Evolutionary conservation across 1,140 invertebrate species (phyloP), one percentile per base, ranked within the genome.

Genomic region (Orius insidiosus): DNA sequence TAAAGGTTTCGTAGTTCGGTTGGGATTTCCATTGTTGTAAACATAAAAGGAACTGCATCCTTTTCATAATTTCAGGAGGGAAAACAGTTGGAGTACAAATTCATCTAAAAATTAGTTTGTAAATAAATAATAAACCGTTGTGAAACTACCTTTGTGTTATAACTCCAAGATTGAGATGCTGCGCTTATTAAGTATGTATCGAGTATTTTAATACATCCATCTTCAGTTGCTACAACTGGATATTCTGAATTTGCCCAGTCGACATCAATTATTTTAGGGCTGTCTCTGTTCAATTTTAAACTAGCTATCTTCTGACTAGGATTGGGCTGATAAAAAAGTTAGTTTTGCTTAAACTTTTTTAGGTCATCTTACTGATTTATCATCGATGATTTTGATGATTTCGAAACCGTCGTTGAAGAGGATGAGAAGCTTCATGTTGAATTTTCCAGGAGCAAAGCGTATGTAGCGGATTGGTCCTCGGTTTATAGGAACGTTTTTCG

Each of bases 231-330:
- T 3, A 76, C 52, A 1, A 72, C 63, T 2, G 71, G 69, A 19
- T 69, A 60, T 54, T 76, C 72, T 15, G 70, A 70, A 10, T 68
- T 67, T 3, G 68, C 69, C 75, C 75, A 77, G 54, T 76, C 74
- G n/a, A 66, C 61, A 56, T 76, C 72, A 9, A 67, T 50, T 24
- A 76, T 59, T 49, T 60, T 60, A 9, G 58, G 53, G 40, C 61
- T 60, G 45, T 67, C 65, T 18, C 57, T 53, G 0, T 60, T 61
- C 38, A 58, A 60, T 48, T 60, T 59, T 7, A 66, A 38, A 39
- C 62, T 58, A 30, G 59, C 56, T 7, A 63, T 52, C 36, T 59
- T 53, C 33, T 63, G 54, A 24, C 24, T 24, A 24, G 24, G 24
- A 24, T 24, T 24, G 3, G 24, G 24, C 24, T 24, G 3, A 4